phyloP scores from a whole-genome alignment of 1,140 invertebrate species.

The Grapholita molesta region DNA sequence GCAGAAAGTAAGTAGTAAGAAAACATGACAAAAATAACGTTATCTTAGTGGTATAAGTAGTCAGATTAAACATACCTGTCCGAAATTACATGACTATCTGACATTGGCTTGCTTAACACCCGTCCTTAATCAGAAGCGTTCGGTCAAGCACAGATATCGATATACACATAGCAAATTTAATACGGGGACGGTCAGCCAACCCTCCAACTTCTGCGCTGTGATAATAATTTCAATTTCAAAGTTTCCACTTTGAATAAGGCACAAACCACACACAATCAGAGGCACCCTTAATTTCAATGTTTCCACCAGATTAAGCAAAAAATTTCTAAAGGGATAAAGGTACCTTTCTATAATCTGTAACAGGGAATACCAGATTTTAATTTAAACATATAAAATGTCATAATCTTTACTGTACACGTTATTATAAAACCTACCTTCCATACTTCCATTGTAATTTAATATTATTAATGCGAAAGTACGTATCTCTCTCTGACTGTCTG shows the following conservation, averaged over 20 bases:
- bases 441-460: too few relatives aligned
- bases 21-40: too few relatives aligned
- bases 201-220: constrained; percentile 33
- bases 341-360: too few relatives aligned
- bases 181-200: constrained; percentile 20
- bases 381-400: too few relatives aligned
- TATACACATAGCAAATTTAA: constrained; percentile 1
- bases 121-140: neutral
- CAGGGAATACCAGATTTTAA: too few relatives aligned
- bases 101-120: neutral
- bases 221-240: constrained; percentile 59
- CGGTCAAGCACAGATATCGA: neutral
- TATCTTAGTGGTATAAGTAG: too few relatives aligned
- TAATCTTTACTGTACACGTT: too few relatives aligned
- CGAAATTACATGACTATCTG: neutral
- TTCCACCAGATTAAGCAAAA: constrained; percentile 19
- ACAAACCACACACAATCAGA: constrained; percentile 22
- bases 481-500: too few relatives aligned
- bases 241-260: constrained; percentile 36
- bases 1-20: too few relatives aligned
- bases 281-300: constrained; percentile 13
- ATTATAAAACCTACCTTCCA: too few relatives aligned
- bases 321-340: neutral
- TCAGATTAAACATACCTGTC: neutral
- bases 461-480: too few relatives aligned